A percentile compares a stretch with the other conserved stretches of the same genome.
Evolutionary conservation across 2,113 vertebrate species (phyloP).

Genomic region (Paralichthys olivaceus): DNA sequence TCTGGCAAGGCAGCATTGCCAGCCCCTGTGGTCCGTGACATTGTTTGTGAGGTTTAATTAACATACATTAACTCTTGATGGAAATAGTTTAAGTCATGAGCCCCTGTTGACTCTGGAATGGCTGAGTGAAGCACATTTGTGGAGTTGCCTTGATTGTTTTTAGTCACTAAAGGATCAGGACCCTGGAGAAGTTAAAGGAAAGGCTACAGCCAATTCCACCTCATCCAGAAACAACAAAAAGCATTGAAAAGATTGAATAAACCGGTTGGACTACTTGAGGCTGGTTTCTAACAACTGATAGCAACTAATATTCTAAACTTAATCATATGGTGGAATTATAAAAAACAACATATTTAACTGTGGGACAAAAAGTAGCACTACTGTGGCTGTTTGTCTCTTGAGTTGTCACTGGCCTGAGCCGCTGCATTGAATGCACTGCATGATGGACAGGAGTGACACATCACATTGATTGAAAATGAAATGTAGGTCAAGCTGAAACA

Average conservation of each 20-base stretch:
- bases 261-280: not conserved
- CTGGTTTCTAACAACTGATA: not conserved
- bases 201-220: slow-evolving; percentile 15
- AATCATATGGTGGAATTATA: not conserved
- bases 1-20: slow-evolving; percentile 46
- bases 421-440: not conserved
- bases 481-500: not conserved
- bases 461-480: not conserved
- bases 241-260: slow-evolving; percentile 18
- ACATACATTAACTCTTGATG: slow-evolving; percentile 69
- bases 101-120: slow-evolving; percentile 74
- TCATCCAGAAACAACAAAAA: not conserved
- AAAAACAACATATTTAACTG: not conserved
- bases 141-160: slow-evolving; percentile 70
- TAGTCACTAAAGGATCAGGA: slow-evolving; percentile 49
- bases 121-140: slow-evolving; percentile 67
- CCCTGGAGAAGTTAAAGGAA: slow-evolving; percentile 31
- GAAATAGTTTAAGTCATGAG: slow-evolving; percentile 74
- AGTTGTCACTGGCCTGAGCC: not conserved
- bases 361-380: not conserved
- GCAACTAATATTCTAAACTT: not conserved
- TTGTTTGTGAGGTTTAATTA: slow-evolving; percentile 78
- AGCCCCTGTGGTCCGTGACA: slow-evolving; percentile 72
- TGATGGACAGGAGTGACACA: not conserved
- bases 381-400: not conserved